Base-by-base conservation (phyloP, 2,113 vertebrate species). In the Ameiurus melas region DNA sequence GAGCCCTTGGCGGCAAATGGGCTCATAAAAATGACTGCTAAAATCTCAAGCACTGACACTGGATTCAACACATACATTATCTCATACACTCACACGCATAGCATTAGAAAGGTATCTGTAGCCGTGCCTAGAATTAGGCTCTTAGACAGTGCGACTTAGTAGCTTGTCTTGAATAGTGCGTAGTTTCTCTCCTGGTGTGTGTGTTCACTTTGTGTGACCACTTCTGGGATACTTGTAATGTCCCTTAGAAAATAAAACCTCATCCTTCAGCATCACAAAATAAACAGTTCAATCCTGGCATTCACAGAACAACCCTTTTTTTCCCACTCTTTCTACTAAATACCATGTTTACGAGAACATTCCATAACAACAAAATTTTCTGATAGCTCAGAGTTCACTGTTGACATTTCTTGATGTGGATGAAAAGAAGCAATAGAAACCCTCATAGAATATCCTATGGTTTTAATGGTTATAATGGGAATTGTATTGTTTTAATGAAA, bases 1-100 rank as follows among this genome's bases (percentile, higher is more conserved):
- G 92, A 94, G 96, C 92, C 93, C 92, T 94, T 92, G 89, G 96
- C 95, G 93, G 95, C 89, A 95, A 96, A 96, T 85, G 19, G 89
- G 90, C 92, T 93, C 88, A 84, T 94, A 92, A 93, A 94, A 92
- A 89, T 86, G 70, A 84, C 89, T 87, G 89, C 73, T 94, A 93
- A 92, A 94, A 90, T 94, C 92, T 93, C 92, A 91, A 92, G 78
- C 84, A 80, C 88, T n/a, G 84, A 89, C 64, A 73, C 84, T 90
- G 70, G 55, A 77, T 85, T 85, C 47, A 62, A 88, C 73, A 85
- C 47, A 75, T 64, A 86, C 89, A 90, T 71, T 88, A 86, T 86
- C 77, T 86, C 62, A 87, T 68, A 80, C 57, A 87, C 71, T 80
- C 47, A 83, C 81, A 82, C 20, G 0, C 79, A 83, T 12, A 80